These are phyloP conservation scores for Tenthredo notha DNA, from an alignment of 2,888 invertebrate genomes.

Conservation along the genomic window DNA sequence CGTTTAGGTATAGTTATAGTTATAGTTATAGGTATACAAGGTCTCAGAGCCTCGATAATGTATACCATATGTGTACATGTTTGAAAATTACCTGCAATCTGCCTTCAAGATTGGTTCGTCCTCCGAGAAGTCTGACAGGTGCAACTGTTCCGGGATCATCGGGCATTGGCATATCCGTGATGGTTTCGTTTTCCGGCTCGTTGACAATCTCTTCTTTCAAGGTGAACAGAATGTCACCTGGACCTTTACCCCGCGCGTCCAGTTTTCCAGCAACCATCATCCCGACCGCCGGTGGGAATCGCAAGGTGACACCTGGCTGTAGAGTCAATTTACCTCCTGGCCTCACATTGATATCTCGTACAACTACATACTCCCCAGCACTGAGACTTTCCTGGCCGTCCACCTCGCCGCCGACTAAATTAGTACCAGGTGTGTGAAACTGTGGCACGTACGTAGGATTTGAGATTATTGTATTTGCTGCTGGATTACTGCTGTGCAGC, in stretches of 20 bases:
- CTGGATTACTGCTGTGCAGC: slow-evolving; percentile 93
- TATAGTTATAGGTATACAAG: neutral
- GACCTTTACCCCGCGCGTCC: slow-evolving; percentile 89
- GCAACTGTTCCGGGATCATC: slow-evolving; percentile 82
- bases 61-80: neutral
- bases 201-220: slow-evolving; percentile 88
- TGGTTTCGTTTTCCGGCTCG: slow-evolving; percentile 82
- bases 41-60: neutral
- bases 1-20: neutral
- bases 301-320: slow-evolving; percentile 92
- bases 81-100: slow-evolving; percentile 83
- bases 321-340: slow-evolving; percentile 95
- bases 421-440: slow-evolving; percentile 86
- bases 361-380: slow-evolving; percentile 94
- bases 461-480: slow-evolving; percentile 89
- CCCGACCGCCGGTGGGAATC: slow-evolving; percentile 95
- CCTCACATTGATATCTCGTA: slow-evolving; percentile 95
- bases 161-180: slow-evolving; percentile 65
- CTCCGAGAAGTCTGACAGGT: slow-evolving; percentile 91
- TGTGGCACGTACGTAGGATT: slow-evolving; percentile 89
- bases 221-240: slow-evolving; percentile 90
- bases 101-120: slow-evolving; percentile 91
- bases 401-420: slow-evolving; percentile 93
- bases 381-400: slow-evolving; percentile 92
- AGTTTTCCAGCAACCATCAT: slow-evolving; percentile 97